Evolutionary conservation across 2,888 invertebrate species (phyloP).

Genomic region (Tupiocoris notatus): DNA sequence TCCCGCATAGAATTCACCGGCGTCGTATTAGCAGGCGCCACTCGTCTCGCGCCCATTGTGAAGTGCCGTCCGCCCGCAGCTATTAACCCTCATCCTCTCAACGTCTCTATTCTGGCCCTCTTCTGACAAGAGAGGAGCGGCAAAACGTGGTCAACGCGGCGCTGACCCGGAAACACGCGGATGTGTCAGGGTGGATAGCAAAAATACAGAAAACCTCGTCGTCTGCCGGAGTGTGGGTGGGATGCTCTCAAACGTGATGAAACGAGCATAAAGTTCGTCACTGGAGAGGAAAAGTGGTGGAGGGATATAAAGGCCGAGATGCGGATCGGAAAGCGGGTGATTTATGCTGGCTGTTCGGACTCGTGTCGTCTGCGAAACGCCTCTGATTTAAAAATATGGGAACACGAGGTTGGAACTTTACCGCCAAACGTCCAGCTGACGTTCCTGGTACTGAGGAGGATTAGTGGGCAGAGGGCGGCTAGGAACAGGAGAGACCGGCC

Average conservation of each 20-base stretch:
- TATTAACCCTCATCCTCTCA: conserved; percentile 18
- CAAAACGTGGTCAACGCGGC: conserved; percentile 1
- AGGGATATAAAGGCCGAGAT: background rate
- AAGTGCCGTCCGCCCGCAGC: background rate
- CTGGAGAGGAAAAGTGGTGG: background rate
- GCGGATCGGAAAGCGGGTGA: background rate
- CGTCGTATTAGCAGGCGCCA: background rate
- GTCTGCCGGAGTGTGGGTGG: too few species aligned
- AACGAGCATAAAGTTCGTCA: conserved; percentile 9
- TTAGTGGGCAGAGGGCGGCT: background rate
- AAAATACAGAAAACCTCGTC: too few species aligned
- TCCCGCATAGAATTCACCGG: background rate
- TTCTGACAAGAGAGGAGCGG: background rate
- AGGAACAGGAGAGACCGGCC: background rate
- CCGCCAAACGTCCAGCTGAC: background rate
- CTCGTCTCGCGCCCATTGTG: background rate
- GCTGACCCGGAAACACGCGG: background rate
- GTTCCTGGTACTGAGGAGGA: background rate
- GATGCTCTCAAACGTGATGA: conserved; percentile 23
- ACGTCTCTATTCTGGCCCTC: background rate
- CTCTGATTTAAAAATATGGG: conserved; percentile 38
- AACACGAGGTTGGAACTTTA: background rate
- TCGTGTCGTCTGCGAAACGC: conserved; percentile 21
- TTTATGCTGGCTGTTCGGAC: conserved; percentile 28
- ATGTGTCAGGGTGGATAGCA: background rate